These are phyloP conservation scores for Pygathrix nemaeus DNA, from an alignment of 2,113 vertebrate genomes.

Conservation along the genomic window DNA sequence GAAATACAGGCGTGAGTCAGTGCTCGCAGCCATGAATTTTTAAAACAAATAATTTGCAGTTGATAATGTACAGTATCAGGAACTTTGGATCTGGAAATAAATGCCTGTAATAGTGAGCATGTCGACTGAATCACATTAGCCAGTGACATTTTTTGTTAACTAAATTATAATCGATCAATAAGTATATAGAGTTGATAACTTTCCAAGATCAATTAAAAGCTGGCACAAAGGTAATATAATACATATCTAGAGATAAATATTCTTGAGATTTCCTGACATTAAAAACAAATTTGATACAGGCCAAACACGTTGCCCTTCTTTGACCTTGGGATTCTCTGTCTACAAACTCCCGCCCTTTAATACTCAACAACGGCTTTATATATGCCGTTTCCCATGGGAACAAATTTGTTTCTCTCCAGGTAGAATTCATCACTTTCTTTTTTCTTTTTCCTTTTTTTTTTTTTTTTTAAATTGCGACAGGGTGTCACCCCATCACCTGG, in stretches of 20 bases:
- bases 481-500: too few species aligned
- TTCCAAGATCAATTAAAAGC: background rate
- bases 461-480: too few species aligned
- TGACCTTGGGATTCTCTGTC: background rate
- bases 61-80: background rate
- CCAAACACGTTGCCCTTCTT: background rate
- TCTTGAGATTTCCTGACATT: background rate
- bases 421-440: background rate
- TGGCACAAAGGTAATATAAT: background rate
- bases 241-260: slow-evolving; percentile 39
- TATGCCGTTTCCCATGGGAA: background rate
- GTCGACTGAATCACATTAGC: background rate
- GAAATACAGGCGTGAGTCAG: too few species aligned
- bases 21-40: background rate
- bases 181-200: background rate
- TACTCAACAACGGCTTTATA: background rate
- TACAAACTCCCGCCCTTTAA: background rate
- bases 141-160: background rate
- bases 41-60: background rate
- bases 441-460: too few species aligned
- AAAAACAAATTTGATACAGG: background rate
- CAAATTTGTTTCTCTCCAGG: background rate
- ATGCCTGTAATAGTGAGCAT: background rate
- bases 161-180: background rate
- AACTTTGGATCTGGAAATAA: background rate